Conservation (phyloP, 2,113 vertebrate genomes). For the Stigmatopora argus region DNA sequence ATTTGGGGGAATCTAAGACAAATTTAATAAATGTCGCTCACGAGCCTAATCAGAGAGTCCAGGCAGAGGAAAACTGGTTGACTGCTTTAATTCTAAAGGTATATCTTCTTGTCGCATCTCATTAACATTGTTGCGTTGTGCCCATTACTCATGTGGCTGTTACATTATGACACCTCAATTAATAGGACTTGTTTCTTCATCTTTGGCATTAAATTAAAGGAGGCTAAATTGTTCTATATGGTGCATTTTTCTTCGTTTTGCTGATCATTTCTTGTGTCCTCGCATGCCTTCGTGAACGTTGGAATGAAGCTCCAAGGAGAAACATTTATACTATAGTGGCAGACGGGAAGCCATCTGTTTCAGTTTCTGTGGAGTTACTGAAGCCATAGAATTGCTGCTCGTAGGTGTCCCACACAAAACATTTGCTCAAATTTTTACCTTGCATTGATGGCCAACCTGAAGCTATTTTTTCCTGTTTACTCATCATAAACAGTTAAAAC, state of each 20-base stretch:
- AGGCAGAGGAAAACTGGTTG: background rate
- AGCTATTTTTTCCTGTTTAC: too few species aligned
- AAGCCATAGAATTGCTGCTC: background rate
- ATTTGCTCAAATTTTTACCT: background rate
- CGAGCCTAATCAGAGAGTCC: background rate
- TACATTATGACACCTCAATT: background rate
- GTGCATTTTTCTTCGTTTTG: background rate
- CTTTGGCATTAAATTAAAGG: slow-evolving; percentile 12
- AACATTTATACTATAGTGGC: slow-evolving; percentile 46
- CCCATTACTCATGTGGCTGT: slow-evolving; percentile 20
- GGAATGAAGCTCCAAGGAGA: slow-evolving; percentile 33
- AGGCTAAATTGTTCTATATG: slow-evolving; percentile 15
- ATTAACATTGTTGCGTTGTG: background rate
- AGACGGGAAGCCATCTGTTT: slow-evolving; percentile 25
- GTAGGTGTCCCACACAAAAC: background rate
- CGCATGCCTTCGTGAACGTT: slow-evolving; percentile 25
- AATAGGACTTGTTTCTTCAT: slow-evolving; percentile 1
- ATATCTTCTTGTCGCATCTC: slow-evolving; percentile 1
- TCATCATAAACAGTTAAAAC: too few species aligned
- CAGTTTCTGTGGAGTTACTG: background rate
- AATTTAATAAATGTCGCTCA: background rate
- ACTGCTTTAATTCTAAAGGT: background rate
- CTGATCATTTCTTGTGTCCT: slow-evolving; percentile 11
- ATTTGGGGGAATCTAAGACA: background rate
- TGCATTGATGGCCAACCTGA: background rate